Conservation (phyloP, 1,140 invertebrate species). For the Paracyclopina nana region DNA sequence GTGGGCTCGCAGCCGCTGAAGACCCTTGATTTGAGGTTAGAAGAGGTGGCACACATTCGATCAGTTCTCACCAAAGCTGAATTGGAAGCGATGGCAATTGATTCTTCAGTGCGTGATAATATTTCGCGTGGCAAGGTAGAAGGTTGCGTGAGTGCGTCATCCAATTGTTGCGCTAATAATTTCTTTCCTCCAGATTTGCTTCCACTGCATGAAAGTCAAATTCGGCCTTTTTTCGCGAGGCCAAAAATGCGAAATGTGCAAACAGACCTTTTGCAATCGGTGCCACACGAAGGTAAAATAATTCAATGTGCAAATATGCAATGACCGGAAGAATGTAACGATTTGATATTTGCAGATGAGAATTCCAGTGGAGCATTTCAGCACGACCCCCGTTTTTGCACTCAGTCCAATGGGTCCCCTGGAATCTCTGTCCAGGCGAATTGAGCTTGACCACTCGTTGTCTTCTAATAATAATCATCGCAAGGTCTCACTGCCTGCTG, state of each 20-base stretch:
- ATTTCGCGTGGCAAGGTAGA: not conserved
- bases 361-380: constrained; percentile 1
- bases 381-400: not conserved
- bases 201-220: constrained; percentile 78
- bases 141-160: not conserved
- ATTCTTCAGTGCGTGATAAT: not conserved
- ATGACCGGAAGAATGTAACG: not conserved
- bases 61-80: constrained; percentile 92
- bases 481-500: too few relatives aligned
- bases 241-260: constrained; percentile 10
- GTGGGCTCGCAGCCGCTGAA: too few relatives aligned
- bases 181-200: constrained; percentile 36
- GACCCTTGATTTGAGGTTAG: constrained; percentile 69
- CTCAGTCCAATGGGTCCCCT: not conserved
- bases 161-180: not conserved
- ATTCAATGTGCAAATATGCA: not conserved
- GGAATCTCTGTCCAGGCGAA: not conserved
- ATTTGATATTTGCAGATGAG: constrained; percentile 2
- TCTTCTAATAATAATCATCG: too few relatives aligned
- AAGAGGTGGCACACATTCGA: constrained; percentile 89
- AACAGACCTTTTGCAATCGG: not conserved
- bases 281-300: constrained; percentile 7
- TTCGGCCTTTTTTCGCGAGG: constrained; percentile 43
- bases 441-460: not conserved
- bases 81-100: constrained; percentile 36